Percentiles rank a stretch among this genome's conserved stretches.
These are phyloP conservation scores for Poecilia gillii DNA, from an alignment of 2,797 vertebrate species.

Conservation along the genomic window DNA sequence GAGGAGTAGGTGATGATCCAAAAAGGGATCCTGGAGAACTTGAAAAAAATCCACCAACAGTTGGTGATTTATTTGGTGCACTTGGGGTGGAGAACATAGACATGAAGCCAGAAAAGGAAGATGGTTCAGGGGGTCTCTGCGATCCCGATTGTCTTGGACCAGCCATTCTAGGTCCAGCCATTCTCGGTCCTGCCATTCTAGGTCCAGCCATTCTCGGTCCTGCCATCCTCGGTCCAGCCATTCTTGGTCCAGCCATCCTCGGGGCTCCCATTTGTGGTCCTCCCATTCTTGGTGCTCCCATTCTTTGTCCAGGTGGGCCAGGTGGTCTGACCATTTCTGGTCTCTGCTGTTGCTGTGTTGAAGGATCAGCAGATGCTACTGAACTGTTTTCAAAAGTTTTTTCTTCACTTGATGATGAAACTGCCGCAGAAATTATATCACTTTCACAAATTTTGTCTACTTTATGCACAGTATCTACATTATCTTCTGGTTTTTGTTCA, in stretches of 20 bases:
- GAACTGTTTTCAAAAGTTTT: constrained; percentile 15
- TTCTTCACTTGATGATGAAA: constrained; percentile 37
- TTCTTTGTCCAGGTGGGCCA: constrained; percentile 49
- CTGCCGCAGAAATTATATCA: constrained; percentile 9
- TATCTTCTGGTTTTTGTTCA: constrained; percentile 20
- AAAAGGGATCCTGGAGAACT: constrained; percentile 81
- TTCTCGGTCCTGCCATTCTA: constrained; percentile 51
- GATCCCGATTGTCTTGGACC: constrained; percentile 69
- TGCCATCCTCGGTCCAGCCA: constrained; percentile 45
- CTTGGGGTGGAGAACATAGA: constrained; percentile 87
- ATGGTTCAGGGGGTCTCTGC: constrained; percentile 79
- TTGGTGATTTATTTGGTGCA: constrained; percentile 82
- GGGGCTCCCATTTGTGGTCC: constrained; percentile 41
- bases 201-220: constrained; percentile 50
- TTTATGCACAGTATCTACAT: constrained; percentile 18
- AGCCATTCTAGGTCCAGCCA: constrained; percentile 59
- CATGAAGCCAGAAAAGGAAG: constrained; percentile 92
- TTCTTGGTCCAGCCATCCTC: constrained; percentile 42
- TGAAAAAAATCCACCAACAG: constrained; percentile 87
- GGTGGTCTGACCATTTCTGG: constrained; percentile 41
- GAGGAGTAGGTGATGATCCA: constrained; percentile 72
- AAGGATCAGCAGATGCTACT: constrained; percentile 33
- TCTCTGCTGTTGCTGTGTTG: constrained; percentile 52
- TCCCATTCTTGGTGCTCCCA: constrained; percentile 55
- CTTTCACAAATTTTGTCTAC: constrained; percentile 32